Evolutionary conservation across 2,888 invertebrate species (phyloP), one percentile per base, ranked within the genome.

Genomic region (Pammene aurita): DNA sequence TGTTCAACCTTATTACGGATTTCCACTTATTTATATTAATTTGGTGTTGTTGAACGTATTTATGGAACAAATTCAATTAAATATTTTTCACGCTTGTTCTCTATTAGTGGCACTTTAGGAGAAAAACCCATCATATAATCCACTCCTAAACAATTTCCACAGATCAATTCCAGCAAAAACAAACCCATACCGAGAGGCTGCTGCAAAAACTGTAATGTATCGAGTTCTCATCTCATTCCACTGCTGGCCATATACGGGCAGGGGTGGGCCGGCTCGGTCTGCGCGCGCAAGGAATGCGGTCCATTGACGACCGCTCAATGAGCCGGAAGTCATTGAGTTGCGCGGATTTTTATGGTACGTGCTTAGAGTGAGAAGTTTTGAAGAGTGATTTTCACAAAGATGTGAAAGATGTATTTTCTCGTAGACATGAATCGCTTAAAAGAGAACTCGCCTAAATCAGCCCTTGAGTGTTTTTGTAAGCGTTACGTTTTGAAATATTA

Each of bases 241-340:
- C 73, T 73, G 73, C 75, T 72, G 66, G 76, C 78, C 79, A 71
- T 79, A 77, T 78, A 77, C 54, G 74, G 80, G 79, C 46, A 57
- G 48, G 60, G 66, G 61, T 62, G 72, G 72, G 71, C 64, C 69
- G 66, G 67, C 73, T 70, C 74, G 70, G 76, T 76, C 77, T 79
- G 80, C 78, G 80, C 80, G 80, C 80, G 80, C 81, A 76, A 73
- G 76, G 78, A 78, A 80, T 82, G 84, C 71, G 75, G 78, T 73
- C 75, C 85, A 84, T 84, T 84, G 80, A 85, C 68, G 66, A 67
- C 67, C 72, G 65, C 77, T 84, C 79, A 84, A 82, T 84, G 84
- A 77, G 76, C 56, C 67, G 67, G 60, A 58, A 66, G 54, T 44
- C 67, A 68, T 68, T 68, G 44, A 61, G 63, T 46, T n/a, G 54